Evolutionary conservation across 1,140 invertebrate species (phyloP), one percentile per base, ranked within the genome.

Genomic region (Eupeodes corollae): DNA sequence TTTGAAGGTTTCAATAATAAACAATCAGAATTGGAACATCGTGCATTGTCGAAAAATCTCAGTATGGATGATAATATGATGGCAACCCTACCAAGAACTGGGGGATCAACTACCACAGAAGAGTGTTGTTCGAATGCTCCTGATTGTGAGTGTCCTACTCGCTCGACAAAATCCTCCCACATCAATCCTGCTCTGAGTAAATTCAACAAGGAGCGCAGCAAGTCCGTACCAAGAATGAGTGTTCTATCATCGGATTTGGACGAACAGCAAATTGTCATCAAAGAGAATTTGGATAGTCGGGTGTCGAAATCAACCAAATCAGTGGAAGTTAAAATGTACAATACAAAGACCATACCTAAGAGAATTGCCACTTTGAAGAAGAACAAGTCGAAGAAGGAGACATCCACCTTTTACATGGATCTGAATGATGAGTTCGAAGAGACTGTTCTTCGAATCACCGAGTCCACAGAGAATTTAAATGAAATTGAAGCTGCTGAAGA

Each of bases 321-420:
- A 44, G 52, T 74, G 46, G 75, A 76, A 66, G 70, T 76, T 30
- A 74, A 73, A 58, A 76, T 77, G 67, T 80, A 79, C 55, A 80
- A 76, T 50, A 69, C 73, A 34, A 81, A 80, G 72, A 79, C 77
- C 14, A 71, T 79, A 65, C 77, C 79, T 59, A 79, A 79, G 63
- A 75, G 78, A 57, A 79, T 80, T 44, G 73, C 76, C 5, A 80
- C 77, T 53, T 59, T 80, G 30, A 81, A 80, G 56, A 80, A 80
- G 59, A 76, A 76, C 45, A 74, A 76, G 52, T 73, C 74, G 33
- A 53, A 65, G 10, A 73, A 75, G 48, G 73, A 72, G 14, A 75
- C 75, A 13, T 78, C 77, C 13, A 78, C 74, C 44, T 82, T 82
- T 61, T 82, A 82, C 56, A 79, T 78, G 49, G 79, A 80, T 63